Base-by-base conservation (phyloP, 2,888 invertebrate species). In the Leptinotarsa rubiginosa region DNA sequence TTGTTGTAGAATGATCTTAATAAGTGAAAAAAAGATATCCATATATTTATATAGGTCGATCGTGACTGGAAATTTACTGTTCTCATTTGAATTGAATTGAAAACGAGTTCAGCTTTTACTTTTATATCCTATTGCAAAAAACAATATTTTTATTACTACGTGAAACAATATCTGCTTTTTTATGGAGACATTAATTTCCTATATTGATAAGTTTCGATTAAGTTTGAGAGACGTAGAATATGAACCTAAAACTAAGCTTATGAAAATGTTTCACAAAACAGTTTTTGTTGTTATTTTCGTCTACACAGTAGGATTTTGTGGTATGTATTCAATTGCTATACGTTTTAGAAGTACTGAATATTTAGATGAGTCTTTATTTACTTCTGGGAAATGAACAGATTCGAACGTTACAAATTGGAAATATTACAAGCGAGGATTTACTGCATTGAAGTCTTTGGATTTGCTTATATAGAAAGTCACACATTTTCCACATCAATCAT, bases 41-140 rank as follows among this genome's bases (percentile, higher is more conserved):
- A 50, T 15, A n/a, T n/a, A 50, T 4, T 50, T 50, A 50, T 50
- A 50, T 50, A n/a, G 15, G 15, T 13, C 13, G 25, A 1, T 18
- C 56, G 56, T 56, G 56, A 56, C 22, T 15, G 18, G 56, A 18
- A 56, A 13, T 12, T 10, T 20, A 13, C 12, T 22, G 18, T 2
- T 18, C 56, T 56, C 22, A 22, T 56, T 56, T 56, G 22, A 56
- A 56, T 56, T 22, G 56, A 56, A 56, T 25, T 22, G 22, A 56
- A 56, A 56, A 56, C 56, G 16, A 50, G 15, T 50, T 50, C 15
- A 13, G 22, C 2, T 56, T 12, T 22, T 15, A 20, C 22, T 56
- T 22, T 56, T 56, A 22, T 22, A 22, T 12, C 22, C 12, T 15
- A 22, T 15, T 56, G 15, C 22, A 22, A 56, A 22, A 56, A 52